These are phyloP conservation scores for Brienomyrus brachyistius DNA, from an alignment of 2,113 vertebrate species.

Conservation along the genomic window DNA sequence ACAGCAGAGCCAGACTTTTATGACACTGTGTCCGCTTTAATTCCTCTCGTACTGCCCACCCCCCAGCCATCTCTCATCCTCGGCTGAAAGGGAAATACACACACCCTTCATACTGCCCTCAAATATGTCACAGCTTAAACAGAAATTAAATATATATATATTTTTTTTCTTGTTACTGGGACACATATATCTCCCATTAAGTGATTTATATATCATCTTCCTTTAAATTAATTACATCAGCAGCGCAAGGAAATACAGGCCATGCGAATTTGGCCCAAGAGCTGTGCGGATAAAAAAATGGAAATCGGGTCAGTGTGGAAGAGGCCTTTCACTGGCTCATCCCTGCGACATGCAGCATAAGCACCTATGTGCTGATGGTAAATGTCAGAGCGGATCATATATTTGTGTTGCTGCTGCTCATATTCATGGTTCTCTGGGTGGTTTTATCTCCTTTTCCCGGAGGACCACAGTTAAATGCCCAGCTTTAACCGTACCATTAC, in stretches of 20 bases:
- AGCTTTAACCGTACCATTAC: not conserved
- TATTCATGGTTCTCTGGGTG: not conserved
- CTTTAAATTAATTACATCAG: constrained; percentile 52
- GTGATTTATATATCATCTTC: constrained; percentile 40
- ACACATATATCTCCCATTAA: constrained; percentile 43
- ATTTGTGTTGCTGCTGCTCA: not conserved
- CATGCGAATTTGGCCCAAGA: constrained; percentile 49
- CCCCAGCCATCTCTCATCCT: not conserved
- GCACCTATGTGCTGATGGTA: not conserved
- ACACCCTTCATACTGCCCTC: constrained; percentile 7
- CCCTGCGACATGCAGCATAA: not conserved
- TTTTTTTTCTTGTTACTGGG: constrained; percentile 37
- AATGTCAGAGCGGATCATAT: constrained; percentile 1
- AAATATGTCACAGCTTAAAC: constrained; percentile 27
- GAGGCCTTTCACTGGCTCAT: constrained; percentile 21
- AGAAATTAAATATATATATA: constrained; percentile 17
- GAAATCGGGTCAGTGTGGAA: constrained; percentile 46
- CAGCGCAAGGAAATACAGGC: constrained; percentile 40
- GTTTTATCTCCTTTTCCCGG: not conserved
- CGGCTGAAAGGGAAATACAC: constrained; percentile 11
- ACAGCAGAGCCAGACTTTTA: constrained; percentile 6
- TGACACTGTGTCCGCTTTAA: not conserved
- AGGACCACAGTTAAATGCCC: not conserved
- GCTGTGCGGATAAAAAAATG: constrained; percentile 27
- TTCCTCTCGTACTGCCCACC: not conserved